These are phyloP conservation scores for Lagopus leucura DNA, from an alignment of 2,113 vertebrate genomes.

Conservation along the genomic window DNA sequence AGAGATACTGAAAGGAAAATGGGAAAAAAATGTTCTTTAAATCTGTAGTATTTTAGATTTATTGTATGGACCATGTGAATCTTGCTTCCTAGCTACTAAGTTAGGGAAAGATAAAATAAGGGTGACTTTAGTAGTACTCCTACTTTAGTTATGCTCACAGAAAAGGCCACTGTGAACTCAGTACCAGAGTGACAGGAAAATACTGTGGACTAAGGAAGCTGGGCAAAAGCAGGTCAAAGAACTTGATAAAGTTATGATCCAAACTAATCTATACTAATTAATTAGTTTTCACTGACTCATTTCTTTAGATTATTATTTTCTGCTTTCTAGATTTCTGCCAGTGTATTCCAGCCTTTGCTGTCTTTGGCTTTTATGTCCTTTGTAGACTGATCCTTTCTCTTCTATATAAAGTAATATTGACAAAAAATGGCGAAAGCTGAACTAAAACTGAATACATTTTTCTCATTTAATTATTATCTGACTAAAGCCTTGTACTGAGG, in stretches of 20 bases:
- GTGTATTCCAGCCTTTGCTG: not conserved
- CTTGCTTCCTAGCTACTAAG: not conserved
- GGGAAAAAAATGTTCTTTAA: slow-evolving; percentile 26
- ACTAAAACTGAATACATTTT: not conserved
- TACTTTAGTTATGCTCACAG: not conserved
- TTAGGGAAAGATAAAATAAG: not conserved
- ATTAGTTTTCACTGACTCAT: not conserved
- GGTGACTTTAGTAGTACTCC: not conserved
- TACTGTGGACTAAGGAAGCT: not conserved
- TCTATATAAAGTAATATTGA: not conserved
- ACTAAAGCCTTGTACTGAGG: not conserved
- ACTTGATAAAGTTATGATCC: not conserved
- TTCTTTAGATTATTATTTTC: not conserved
- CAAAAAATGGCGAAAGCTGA: not conserved
- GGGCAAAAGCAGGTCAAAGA: not conserved
- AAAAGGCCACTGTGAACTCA: not conserved
- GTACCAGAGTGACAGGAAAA: not conserved
- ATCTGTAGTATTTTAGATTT: not conserved
- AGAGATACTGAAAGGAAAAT: slow-evolving; percentile 32
- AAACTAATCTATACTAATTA: not conserved
- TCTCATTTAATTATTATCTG: not conserved
- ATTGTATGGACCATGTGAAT: not conserved
- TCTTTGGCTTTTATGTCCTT: not conserved
- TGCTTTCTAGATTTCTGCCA: not conserved
- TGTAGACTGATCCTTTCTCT: not conserved